Conservation (phyloP, 2,888 invertebrate species). For the Hydrotaea cyrtoneurina region DNA sequence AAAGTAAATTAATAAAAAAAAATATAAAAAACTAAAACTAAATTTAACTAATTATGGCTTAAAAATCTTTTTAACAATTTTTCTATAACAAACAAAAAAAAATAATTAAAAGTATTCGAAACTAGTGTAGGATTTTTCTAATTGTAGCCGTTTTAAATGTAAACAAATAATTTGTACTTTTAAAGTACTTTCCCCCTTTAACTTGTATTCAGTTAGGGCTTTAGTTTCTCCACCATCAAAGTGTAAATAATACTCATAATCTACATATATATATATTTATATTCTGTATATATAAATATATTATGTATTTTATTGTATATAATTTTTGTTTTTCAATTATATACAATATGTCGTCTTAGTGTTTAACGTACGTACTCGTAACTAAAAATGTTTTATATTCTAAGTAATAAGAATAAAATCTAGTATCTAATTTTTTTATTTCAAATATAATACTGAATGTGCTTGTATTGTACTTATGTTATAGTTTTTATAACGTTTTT, state of each 20-base stretch:
- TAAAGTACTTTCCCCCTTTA: slow-evolving; percentile 20
- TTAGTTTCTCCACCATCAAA: background rate
- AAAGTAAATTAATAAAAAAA: background rate
- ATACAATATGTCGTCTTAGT: background rate
- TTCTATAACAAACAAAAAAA: slow-evolving; percentile 8
- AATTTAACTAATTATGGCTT: background rate
- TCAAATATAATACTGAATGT: background rate
- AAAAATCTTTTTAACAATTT: slow-evolving; percentile 1
- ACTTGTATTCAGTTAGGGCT: slow-evolving; percentile 18
- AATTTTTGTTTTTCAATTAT: slow-evolving; percentile 14
- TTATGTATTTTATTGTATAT: background rate
- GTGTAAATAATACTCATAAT: slow-evolving; percentile 37
- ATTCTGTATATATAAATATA: background rate
- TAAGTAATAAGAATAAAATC: background rate
- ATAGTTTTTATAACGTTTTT: background rate
- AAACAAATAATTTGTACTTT: slow-evolving; percentile 20
- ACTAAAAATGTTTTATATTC: slow-evolving; percentile 22
- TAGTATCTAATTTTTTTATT: background rate
- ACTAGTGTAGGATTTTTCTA: slow-evolving; percentile 17
- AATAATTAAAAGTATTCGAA: slow-evolving; percentile 6
- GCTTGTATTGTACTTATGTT: background rate
- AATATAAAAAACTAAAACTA: too few species aligned
- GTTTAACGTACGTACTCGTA: slow-evolving; percentile 12
- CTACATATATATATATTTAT: background rate
- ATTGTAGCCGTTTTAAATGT: slow-evolving; percentile 17